These are phyloP conservation scores for Bombus sibiricus DNA, from an alignment of 1,140 invertebrate species.

Conservation along the genomic window DNA sequence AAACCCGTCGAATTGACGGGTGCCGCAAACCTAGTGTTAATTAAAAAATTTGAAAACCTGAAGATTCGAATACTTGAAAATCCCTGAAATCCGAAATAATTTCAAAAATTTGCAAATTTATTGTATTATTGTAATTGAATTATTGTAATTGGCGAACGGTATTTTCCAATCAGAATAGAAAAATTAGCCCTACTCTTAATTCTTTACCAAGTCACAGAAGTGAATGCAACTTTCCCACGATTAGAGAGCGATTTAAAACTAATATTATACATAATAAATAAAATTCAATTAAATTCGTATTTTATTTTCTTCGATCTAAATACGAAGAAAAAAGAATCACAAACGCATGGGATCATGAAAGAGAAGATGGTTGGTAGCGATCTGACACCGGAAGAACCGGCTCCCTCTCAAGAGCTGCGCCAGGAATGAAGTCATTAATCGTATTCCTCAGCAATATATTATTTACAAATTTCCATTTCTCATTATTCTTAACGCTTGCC, in stretches of 20 bases:
- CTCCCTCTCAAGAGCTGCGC: slow-evolving; percentile 22
- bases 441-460: slow-evolving; percentile 51
- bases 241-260: too few relatives aligned
- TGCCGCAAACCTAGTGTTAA: too few relatives aligned
- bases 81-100: too few relatives aligned
- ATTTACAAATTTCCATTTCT: slow-evolving; percentile 59
- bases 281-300: not conserved
- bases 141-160: too few relatives aligned
- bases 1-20: too few relatives aligned
- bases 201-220: too few relatives aligned
- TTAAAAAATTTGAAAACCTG: too few relatives aligned
- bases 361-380: slow-evolving; percentile 23
- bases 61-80: not conserved
- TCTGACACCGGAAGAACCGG: slow-evolving; percentile 50
- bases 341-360: not conserved
- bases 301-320: slow-evolving; percentile 1
- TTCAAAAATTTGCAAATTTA: too few relatives aligned
- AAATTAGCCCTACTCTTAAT: too few relatives aligned
- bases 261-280: not conserved
- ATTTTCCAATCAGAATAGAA: too few relatives aligned
- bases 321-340: not conserved
- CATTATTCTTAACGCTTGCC: slow-evolving; percentile 49
- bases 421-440: slow-evolving; percentile 72
- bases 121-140: too few relatives aligned
- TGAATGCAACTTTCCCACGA: too few relatives aligned